Evolutionary conservation across 2,888 invertebrate genomes (phyloP).

Genomic region (Drosophila bunnanda): DNA sequence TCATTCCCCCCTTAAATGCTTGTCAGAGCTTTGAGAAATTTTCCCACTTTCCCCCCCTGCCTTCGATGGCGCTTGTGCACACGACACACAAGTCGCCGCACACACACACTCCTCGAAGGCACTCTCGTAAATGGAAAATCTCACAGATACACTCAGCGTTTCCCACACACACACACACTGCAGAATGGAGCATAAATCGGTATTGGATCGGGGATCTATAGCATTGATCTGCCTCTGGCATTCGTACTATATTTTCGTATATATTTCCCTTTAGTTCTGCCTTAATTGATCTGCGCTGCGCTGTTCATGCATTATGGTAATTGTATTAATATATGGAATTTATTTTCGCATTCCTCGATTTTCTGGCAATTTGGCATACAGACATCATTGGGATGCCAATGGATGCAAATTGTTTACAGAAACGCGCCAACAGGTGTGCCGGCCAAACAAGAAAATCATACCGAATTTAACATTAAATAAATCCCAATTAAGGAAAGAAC

Average conservation of each 20-base stretch:
- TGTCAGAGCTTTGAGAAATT: constrained; percentile 36
- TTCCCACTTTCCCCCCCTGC: constrained; percentile 38
- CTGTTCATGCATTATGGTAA: constrained; percentile 40
- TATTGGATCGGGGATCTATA: constrained; percentile 15
- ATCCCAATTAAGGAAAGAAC: constrained; percentile 7
- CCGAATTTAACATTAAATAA: constrained; percentile 3
- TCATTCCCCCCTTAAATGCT: constrained; percentile 2
- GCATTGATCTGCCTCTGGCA: constrained; percentile 39
- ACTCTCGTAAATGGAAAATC: constrained; percentile 8
- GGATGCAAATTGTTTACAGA: constrained; percentile 37
- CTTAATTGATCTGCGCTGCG: constrained; percentile 45
- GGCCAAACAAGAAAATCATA: constrained; percentile 10
- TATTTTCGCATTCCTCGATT: constrained; percentile 38
- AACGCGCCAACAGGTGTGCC: constrained; percentile 44
- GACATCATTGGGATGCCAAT: constrained; percentile 50
- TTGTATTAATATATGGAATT: constrained; percentile 60
- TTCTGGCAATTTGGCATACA: constrained; percentile 57
- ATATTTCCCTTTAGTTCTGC: constrained; percentile 25
- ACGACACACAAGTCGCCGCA: constrained; percentile 77
- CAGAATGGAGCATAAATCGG: constrained; percentile 35
- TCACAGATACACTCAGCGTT: constrained; percentile 16
- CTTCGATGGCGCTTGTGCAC: constrained; percentile 75
- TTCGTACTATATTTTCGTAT: constrained; percentile 7
- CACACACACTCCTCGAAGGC: constrained; percentile 5
- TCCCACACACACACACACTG: constrained; percentile 28